Percentiles rank a stretch among this genome's conserved stretches.
Evolutionary conservation across 2,797 vertebrate species (phyloP).

Genomic region (Streptopelia turtur): DNA sequence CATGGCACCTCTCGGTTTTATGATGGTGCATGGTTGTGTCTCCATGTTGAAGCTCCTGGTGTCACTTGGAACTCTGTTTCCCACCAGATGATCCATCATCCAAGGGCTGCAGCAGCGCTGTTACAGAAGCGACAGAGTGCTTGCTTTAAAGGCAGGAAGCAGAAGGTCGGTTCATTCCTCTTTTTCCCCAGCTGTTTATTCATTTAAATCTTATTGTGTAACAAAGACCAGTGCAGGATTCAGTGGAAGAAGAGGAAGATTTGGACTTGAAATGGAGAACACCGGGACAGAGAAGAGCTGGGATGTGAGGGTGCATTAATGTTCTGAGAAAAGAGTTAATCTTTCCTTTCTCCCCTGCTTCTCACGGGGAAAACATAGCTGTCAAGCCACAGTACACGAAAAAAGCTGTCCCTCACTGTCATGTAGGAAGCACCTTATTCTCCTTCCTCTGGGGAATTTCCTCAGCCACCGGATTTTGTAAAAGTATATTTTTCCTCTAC

Average conservation of each 20-base stretch:
- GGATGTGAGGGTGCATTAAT: neutral
- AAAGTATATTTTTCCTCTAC: neutral
- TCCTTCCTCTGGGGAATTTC: slow-evolving; percentile 25
- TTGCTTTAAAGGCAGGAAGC: neutral
- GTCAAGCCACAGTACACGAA: neutral
- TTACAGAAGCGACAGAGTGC: fast-evolving
- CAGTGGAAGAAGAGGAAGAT: neutral
- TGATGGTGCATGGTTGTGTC: fast-evolving
- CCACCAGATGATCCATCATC: fast-evolving
- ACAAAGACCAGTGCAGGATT: neutral
- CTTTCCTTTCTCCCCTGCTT: neutral
- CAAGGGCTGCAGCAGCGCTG: neutral
- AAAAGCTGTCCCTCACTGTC: slow-evolving; percentile 47
- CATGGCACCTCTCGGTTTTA: neutral
- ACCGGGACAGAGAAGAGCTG: neutral
- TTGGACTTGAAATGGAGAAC: neutral
- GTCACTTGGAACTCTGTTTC: neutral
- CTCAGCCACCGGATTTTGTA: neutral
- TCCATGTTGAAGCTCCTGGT: neutral
- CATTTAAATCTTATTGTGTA: neutral
- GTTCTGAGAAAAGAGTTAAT: neutral
- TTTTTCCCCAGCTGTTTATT: fast-evolving
- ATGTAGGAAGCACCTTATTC: neutral
- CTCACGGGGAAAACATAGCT: neutral
- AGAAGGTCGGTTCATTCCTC: neutral